These are phyloP conservation scores for human (Homo sapiens) DNA, from an alignment of 2,113 vertebrate species.

Conservation along the genomic window DNA sequence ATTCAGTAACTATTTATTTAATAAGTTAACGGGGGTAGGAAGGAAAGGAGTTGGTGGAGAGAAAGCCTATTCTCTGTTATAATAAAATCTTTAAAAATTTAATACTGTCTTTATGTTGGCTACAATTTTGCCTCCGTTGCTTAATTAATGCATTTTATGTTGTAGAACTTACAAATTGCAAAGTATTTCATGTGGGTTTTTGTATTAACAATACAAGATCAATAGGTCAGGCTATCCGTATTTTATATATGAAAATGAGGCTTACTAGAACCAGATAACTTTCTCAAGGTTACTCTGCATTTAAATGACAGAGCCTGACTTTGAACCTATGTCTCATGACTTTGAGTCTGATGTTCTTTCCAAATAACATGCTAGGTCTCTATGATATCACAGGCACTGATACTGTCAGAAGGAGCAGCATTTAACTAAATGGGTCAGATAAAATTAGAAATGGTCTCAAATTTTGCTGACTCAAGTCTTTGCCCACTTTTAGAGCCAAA, in stretches of 20 bases:
- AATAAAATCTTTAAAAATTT: neutral
- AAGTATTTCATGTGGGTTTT: neutral
- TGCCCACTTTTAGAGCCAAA: slow-evolving; percentile 67
- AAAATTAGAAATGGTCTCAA: slow-evolving; percentile 76
- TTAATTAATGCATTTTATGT: neutral
- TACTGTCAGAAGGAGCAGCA: neutral
- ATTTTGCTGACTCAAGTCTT: slow-evolving; percentile 68
- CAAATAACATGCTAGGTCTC: neutral
- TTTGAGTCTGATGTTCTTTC: slow-evolving; percentile 10
- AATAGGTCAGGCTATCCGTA: neutral
- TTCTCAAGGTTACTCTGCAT: neutral
- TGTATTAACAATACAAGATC: neutral
- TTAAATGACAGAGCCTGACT: neutral
- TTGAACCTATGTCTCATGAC: slow-evolving; percentile 34
- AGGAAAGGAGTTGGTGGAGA: neutral
- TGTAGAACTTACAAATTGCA: neutral
- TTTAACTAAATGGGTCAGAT: slow-evolving; percentile 61
- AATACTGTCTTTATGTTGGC: neutral
- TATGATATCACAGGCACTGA: neutral
- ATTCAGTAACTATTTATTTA: slow-evolving; percentile 8
- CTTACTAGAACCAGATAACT: neutral
- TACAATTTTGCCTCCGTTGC: neutral
- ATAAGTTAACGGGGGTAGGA: neutral
- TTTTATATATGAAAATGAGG: slow-evolving; percentile 13
- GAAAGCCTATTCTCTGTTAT: neutral